A percentile compares a stretch with the other conserved stretches of the same genome.
These are phyloP conservation scores for Chelonia mydas DNA, from an alignment of 2,797 vertebrate species.

Conservation along the genomic window DNA sequence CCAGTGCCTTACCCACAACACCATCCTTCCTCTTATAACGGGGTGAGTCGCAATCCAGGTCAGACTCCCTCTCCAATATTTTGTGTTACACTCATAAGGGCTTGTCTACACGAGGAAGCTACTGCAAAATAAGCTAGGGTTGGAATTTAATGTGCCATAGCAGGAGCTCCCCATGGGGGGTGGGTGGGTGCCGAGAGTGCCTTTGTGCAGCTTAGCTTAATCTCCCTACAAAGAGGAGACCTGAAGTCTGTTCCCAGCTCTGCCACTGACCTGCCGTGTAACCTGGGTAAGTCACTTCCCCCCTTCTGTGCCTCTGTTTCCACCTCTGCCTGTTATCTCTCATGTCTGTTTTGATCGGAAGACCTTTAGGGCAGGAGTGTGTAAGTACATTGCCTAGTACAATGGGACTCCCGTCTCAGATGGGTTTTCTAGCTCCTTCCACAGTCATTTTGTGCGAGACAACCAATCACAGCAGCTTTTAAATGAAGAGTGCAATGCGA, in stretches of 20 bases:
- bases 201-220: background rate
- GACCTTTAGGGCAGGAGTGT: background rate
- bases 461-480: background rate
- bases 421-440: background rate
- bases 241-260: background rate
- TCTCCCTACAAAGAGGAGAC: background rate
- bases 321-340: rapidly evolving
- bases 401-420: background rate
- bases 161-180: background rate
- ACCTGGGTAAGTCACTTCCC: rapidly evolving
- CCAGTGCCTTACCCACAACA: background rate
- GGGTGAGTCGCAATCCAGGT: background rate
- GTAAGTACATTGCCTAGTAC: background rate
- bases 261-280: background rate
- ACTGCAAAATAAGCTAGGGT: background rate
- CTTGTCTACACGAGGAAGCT: background rate
- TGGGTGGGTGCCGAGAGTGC: background rate
- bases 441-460: background rate
- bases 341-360: background rate
- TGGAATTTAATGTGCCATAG: background rate
- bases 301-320: background rate
- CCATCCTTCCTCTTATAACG: background rate
- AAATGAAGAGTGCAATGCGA: background rate
- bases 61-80: background rate
- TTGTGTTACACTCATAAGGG: background rate